Evolutionary conservation across 1,140 invertebrate genomes (phyloP), one percentile per base, ranked within the genome.

Genomic region (Drosophila kohkoa): DNA sequence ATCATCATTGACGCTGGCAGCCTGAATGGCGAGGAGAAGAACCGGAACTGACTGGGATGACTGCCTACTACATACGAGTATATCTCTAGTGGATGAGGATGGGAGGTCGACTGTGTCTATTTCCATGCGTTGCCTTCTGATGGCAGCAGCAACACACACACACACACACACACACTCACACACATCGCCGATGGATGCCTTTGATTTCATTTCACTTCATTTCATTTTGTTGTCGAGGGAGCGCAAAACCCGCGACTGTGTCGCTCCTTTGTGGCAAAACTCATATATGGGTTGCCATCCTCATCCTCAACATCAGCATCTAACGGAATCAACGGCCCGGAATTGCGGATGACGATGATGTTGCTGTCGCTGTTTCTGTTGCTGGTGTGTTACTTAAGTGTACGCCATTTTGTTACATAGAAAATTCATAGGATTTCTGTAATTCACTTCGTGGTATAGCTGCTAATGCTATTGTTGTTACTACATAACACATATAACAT

Each of bases 201-300:
- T 89, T 89, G 85, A 89, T 89, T 89, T 83, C 59, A 89, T 89
- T 89, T 89, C 85, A 88, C 75, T 88, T 88, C 85, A 88, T 89
- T 89, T 89, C 75, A 89, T 89, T 89, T 79, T 74, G 81, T 65
- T 81, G 85, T 65, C 70, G 77, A 41, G 64, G 69, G 67, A 69
- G 66, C 38, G 25, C 15, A 41, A 55, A 59, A 60, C 30, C 48
- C 80, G 80, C 73, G 80, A 49, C 82, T 72, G 60, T 58, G 72
- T 63, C 54, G 63, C 59, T 62, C 41, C 59, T 65, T 64, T 75
- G 73, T 52, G 67, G 59, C 67, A 58, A 59, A 51, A 58, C 52
- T 51, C 62, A 54, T 69, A 51, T 73, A 51, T 73, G 49, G 48
- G 67, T 25, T 65, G 35, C 65, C 59, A 52, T 28, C 54, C 41